Base-by-base conservation (phyloP, 2,888 invertebrate species). In the Hoplodrina ambigua region DNA sequence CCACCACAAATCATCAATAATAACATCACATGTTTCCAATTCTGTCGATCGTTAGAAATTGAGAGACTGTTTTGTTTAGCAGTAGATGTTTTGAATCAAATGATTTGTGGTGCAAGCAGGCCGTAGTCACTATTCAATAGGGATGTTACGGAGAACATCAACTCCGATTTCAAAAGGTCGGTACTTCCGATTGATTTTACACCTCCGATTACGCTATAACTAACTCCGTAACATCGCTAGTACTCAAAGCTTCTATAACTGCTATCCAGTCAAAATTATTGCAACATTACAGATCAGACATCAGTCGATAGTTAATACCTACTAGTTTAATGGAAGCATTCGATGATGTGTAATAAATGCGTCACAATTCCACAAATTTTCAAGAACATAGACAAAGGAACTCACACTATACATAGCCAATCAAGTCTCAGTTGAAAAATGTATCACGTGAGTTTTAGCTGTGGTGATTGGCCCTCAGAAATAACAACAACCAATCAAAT, bases 281-380 rank as follows among this genome's bases (percentile, higher is more conserved):
- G 15, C n/a, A 20, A 53, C 25, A 54, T 37, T 41, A 54, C 20
- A 75, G 54, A 75, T 46, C 54, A 44, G n/a, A 41, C 15, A 50
- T 55, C 57, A 67, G 44, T 73, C 55, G 17, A 41, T 30, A 46
- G 11, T 37, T 50, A 50, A 55, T 75, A 75, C 17, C 46, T 37
- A 37, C 37, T 37, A 37, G 37, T 37, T 37, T 58, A 41, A 50
- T 44, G 2, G 11, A 13, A 72, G 41, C n/a, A 46, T 37, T 49
- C 17, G 13, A 19, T 72, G 52, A 53, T 60, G 13, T 46, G 44
- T n/a, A 44, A 17, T 53, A 72, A 73, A 70, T 72, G 46, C 46
- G 63, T 41, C n/a, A 70, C 30, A 63, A 63, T n/a, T 41, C 8
- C 3, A 19, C 46, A 46, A 60, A 15, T 25, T 66, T 41, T 33